Percentiles rank a stretch among this genome's conserved stretches.
Conservation (phyloP, 64 coral and sea anemone genomes). For the Porites australiensis region DNA sequence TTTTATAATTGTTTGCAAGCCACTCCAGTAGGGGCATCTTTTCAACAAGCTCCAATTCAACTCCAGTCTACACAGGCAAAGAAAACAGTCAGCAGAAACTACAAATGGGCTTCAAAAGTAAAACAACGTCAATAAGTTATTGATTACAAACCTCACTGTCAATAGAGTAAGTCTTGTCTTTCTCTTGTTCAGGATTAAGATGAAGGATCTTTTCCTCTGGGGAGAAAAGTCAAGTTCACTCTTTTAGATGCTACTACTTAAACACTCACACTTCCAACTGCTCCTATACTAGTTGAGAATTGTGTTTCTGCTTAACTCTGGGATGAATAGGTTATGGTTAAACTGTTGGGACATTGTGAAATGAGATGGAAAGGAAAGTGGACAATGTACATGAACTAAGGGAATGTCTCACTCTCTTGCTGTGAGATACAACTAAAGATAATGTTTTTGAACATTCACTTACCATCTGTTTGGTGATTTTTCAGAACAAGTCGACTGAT, state of each 20-base stretch:
- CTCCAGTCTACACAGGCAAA: constrained; percentile 76
- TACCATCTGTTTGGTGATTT: constrained; percentile 98
- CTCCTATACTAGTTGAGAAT: no score
- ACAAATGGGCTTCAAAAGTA: not conserved
- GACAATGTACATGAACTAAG: no score
- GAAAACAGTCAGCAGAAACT: not conserved
- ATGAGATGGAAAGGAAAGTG: no score
- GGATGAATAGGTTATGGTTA: no score
- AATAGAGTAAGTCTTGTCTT: constrained; percentile 98
- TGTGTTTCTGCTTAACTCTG: no score
- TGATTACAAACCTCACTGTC: constrained; percentile 81
- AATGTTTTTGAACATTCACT: not conserved
- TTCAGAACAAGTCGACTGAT: constrained; percentile 92
- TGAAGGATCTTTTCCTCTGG: constrained; percentile 95
- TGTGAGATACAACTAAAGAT: not conserved
- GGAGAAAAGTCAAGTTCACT: not conserved
- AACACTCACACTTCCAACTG: no score
- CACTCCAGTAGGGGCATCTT: constrained; percentile 95
- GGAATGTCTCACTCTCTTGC: no score
- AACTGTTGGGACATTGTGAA: no score
- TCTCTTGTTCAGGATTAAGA: constrained; percentile 96
- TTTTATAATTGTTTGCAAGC: constrained; percentile 99
- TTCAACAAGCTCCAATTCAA: constrained; percentile 92
- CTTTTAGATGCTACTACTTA: not conserved
- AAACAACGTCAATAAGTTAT: not conserved